A percentile compares a stretch with the other conserved stretches of the same genome.
Conservation (phyloP, 2,888 invertebrate species). For the Dendrolimus houi region DNA sequence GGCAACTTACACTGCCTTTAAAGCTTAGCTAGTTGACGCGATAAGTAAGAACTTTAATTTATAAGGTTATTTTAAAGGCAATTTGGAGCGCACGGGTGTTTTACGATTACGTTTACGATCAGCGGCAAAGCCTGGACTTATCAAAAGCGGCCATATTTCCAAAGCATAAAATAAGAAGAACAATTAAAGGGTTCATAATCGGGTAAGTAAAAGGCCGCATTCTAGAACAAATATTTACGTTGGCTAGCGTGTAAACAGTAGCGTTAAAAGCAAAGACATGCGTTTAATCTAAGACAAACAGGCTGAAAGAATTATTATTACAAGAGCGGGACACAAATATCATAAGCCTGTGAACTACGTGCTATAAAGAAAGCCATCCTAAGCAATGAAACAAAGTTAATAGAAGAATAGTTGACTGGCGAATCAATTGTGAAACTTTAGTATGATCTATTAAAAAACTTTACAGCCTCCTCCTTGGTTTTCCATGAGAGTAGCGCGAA, state of each 20-base stretch:
- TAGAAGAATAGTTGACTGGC: no score
- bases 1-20: background rate
- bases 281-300: slow-evolving; percentile 71
- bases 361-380: no score
- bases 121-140: slow-evolving; percentile 44
- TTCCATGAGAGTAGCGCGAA: no score
- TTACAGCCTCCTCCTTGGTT: no score
- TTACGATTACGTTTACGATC: slow-evolving; percentile 49
- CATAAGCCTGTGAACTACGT: slow-evolving; percentile 15
- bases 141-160: slow-evolving; percentile 53
- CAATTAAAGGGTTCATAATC: slow-evolving; percentile 65
- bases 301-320: slow-evolving; percentile 66
- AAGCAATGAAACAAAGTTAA: no score
- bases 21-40: slow-evolving; percentile 7
- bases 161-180: slow-evolving; percentile 59
- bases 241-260: slow-evolving; percentile 64
- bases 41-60: slow-evolving; percentile 8
- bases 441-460: no score
- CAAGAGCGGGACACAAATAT: slow-evolving; percentile 58
- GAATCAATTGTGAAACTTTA: no score
- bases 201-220: slow-evolving; percentile 55
- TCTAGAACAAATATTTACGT: slow-evolving; percentile 62
- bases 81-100: slow-evolving; percentile 36
- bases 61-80: slow-evolving; percentile 27
- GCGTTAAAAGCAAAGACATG: slow-evolving; percentile 70